Evolutionary conservation across 2,113 vertebrate genomes (phyloP).

Genomic region (Leptodactylus fuscus): DNA sequence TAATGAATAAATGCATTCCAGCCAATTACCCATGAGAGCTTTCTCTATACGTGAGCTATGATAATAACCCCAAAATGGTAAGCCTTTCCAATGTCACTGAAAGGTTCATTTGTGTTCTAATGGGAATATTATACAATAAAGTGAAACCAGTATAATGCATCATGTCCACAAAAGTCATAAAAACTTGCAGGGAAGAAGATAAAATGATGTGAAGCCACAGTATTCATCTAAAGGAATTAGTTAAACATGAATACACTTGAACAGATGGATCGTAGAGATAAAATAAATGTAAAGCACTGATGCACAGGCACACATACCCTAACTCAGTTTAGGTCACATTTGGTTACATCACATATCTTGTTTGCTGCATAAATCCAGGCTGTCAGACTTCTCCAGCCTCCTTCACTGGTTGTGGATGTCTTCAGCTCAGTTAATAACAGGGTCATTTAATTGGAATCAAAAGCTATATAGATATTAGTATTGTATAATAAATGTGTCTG

Average conservation of each 20-base stretch:
- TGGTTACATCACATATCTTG: constrained; percentile 35
- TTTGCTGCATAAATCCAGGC: constrained; percentile 19
- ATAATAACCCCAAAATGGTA: constrained; percentile 35
- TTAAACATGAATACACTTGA: constrained; percentile 42
- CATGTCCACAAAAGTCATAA: constrained; percentile 50
- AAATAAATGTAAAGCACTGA: constrained; percentile 40
- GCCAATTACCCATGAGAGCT: constrained; percentile 41
- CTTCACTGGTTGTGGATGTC: neutral
- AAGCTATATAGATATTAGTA: too few relatives aligned
- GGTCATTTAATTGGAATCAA: neutral
- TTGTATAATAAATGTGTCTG: too few relatives aligned
- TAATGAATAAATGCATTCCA: constrained; percentile 45
- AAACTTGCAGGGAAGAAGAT: constrained; percentile 33
- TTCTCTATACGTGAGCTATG: constrained; percentile 37
- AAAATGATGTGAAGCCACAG: constrained; percentile 1
- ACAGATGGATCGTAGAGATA: constrained; percentile 35
- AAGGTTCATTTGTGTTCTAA: constrained; percentile 50
- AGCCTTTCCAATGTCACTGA: constrained; percentile 41
- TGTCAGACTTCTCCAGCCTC: neutral
- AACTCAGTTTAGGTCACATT: constrained; percentile 27
- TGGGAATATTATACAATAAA: constrained; percentile 46
- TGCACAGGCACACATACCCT: constrained; percentile 12
- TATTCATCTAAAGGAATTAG: constrained; percentile 41
- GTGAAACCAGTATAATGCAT: constrained; percentile 28
- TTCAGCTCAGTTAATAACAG: neutral